Evolutionary conservation across 2,113 vertebrate species (phyloP).

Genomic region (Cavia aperea): DNA sequence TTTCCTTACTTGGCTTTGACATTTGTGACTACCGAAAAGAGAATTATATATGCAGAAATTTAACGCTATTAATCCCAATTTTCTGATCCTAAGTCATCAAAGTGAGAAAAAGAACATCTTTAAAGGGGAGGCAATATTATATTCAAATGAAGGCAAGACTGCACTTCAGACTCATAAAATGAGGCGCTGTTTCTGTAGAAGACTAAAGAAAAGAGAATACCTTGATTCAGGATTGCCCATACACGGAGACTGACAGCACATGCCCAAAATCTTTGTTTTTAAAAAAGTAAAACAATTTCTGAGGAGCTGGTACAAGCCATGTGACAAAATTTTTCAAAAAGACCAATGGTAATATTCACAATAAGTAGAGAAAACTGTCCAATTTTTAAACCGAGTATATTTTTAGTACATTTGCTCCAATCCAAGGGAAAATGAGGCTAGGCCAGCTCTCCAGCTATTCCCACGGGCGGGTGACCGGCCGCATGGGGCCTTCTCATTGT

Average conservation of each 20-base stretch:
- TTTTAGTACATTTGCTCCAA: neutral
- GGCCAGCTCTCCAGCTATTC: neutral
- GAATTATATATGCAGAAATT: neutral
- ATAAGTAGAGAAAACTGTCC: neutral
- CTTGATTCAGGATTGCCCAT: neutral
- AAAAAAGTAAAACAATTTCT: neutral
- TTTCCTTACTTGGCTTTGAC: neutral
- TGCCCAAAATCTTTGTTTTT: neutral
- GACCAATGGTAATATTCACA: neutral
- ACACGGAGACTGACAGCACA: neutral
- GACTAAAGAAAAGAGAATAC: neutral
- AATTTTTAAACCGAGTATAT: slow-evolving; percentile 25
- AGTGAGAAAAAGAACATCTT: neutral
- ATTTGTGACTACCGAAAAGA: neutral
- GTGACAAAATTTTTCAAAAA: neutral
- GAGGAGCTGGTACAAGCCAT: neutral
- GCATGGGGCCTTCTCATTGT: neutral
- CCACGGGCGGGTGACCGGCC: neutral
- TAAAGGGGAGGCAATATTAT: neutral
- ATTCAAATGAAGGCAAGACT: too few relatives aligned
- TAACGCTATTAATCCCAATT: neutral
- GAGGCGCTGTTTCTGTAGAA: neutral
- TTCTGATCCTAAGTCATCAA: neutral
- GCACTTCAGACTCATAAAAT: neutral
- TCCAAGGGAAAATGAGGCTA: neutral